Conservation (phyloP, 1,140 invertebrate genomes). For the Formica selysi region DNA sequence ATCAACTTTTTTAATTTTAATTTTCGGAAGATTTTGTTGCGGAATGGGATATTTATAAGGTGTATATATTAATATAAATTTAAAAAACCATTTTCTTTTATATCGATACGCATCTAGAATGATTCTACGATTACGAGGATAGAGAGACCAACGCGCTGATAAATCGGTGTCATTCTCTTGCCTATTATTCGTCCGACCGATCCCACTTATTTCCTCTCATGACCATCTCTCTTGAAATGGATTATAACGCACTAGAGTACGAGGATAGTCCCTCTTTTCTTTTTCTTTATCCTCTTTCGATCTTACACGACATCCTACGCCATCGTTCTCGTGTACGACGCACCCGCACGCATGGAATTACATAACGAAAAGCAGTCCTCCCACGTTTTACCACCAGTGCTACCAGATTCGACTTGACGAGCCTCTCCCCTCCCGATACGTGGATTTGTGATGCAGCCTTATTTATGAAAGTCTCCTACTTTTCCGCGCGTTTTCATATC, state of each 20-base stretch:
- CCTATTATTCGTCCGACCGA: background rate
- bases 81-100: slow-evolving; percentile 9
- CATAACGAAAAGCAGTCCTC: slow-evolving; percentile 50
- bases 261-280: background rate
- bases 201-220: background rate
- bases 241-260: slow-evolving; percentile 23
- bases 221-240: background rate
- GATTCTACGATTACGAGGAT: background rate
- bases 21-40: background rate
- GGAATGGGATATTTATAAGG: background rate
- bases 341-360: slow-evolving; percentile 20
- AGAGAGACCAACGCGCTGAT: background rate
- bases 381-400: background rate
- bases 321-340: background rate
- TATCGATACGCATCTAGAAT: background rate
- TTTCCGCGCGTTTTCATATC: slow-evolving; percentile 38
- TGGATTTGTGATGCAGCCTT: background rate
- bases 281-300: slow-evolving; percentile 17
- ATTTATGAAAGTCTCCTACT: slow-evolving; percentile 50
- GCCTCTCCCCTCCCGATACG: background rate
- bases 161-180: background rate
- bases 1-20: background rate
- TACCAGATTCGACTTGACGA: background rate
- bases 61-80: background rate
- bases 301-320: slow-evolving; percentile 30